Evolutionary conservation across 2,113 vertebrate species (phyloP).

Genomic region (Tyto alba): DNA sequence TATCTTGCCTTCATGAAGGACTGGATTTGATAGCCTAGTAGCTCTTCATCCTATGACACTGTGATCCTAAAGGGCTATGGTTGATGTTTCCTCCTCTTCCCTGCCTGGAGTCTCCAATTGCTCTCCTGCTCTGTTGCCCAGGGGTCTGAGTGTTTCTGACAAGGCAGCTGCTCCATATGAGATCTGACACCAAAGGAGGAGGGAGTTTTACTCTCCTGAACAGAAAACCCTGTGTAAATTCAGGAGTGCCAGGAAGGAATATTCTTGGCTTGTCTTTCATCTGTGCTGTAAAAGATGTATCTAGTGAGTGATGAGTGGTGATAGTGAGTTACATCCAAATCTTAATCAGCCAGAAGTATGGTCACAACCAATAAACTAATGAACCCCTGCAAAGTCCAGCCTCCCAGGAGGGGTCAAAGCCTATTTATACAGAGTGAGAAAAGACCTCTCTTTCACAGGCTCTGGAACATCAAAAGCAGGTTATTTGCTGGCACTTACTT

Average conservation of each 20-base stretch:
- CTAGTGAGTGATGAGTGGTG: background rate
- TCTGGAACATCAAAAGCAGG: background rate
- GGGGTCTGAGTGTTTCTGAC: background rate
- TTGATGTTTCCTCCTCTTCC: background rate
- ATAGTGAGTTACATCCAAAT: background rate
- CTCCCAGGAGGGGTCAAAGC: background rate
- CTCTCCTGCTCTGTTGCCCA: background rate
- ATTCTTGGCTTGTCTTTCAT: slow-evolving; percentile 19
- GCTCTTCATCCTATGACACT: background rate
- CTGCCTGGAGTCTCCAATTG: background rate
- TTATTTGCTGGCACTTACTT: background rate
- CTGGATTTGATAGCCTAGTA: background rate
- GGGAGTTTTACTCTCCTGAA: background rate
- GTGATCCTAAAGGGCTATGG: background rate
- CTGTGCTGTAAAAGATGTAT: background rate
- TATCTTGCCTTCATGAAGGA: background rate
- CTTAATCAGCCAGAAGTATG: background rate
- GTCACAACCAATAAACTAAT: slow-evolving; percentile 17
- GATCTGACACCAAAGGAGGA: background rate
- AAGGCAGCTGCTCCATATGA: background rate
- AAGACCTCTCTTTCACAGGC: background rate
- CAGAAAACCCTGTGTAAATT: background rate
- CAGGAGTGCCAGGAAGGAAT: background rate
- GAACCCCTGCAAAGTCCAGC: background rate
- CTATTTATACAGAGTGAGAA: background rate